Base-by-base conservation (phyloP, 2,113 vertebrate species). In the Miniopterus natalensis region DNA sequence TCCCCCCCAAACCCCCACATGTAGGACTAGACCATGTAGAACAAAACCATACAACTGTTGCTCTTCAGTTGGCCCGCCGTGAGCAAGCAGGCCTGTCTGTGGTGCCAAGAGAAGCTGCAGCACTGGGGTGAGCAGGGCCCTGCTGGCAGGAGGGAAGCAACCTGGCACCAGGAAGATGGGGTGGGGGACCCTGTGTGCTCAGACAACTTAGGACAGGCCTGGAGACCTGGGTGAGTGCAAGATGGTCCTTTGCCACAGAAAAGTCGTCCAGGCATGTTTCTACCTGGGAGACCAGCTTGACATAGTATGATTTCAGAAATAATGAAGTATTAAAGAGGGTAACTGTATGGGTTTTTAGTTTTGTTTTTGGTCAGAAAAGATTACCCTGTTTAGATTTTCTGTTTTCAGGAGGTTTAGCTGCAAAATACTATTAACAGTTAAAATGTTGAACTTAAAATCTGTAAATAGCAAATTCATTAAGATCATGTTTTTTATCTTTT, bases 301-400 rank as follows among this genome's bases (percentile, higher is more conserved):
- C 53, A 40, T 8, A 11, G 31, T 31, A 25, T 31, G 84, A 29
- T 47, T 68, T 84, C 20, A 36, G 57, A 47, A 80, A 47, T 80
- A 70, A 59, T 25, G 7, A 75, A 49, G 23, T n/a, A 29, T 51
- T n/a, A 61, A 80, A 45, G 75, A 45, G 63, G 23, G n/a, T 87
- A n/a, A 53, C 14, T 70, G 17, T 45, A 15, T n/a, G 9, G 21
- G 40, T 12, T 83, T 81, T 73, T 78, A 42, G 3, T 77, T 86
- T 81, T 59, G 17, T 20, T 49, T 95, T 94, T 90, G 45, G 40
- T 81, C 53, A 47, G 25, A 92, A 83, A 92, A 42, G 68, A 11
- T 45, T 5, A n/a, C 6, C 14, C 79, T 31, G 23, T 70, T 63
- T 95, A 77, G 13, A 66, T 84, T 74, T 95, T 84, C 63, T 90